Evolutionary conservation across 1,140 invertebrate species (phyloP), one percentile per base, ranked within the genome.

Genomic region (Cylas formicarius): DNA sequence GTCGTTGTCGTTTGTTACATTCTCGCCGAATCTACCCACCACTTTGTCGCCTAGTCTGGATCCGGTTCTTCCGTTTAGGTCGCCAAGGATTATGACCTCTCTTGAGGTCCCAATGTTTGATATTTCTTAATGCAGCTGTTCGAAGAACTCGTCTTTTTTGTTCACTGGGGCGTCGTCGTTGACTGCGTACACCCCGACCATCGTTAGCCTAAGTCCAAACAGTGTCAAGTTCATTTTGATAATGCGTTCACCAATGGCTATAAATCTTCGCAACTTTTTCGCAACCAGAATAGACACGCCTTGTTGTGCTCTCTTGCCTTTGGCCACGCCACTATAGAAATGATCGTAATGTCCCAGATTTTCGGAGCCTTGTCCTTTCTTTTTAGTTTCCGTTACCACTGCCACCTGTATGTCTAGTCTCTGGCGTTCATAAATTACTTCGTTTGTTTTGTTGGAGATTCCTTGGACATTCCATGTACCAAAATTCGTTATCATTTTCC

Each of bases 121-220:
- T 5, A 44, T 44, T 36, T 43, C 40, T 6, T 37, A 14, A 31
- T 35, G 14, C 7, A 43, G 28, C 11, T 43, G 10, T 35, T 43
- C 40, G 29, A n/a, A n/a, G n/a, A n/a, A n/a, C n/a, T n/a, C n/a
- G n/a, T n/a, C n/a, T n/a, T n/a, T n/a, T n/a, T n/a, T n/a, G n/a
- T n/a, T n/a, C n/a, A n/a, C n/a, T n/a, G n/a, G n/a, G n/a, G n/a
- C n/a, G n/a, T n/a, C n/a, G n/a, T 44, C 42, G 22, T 44, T 44
- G 24, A 44, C 23, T 36, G 28, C 42, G 27, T 44, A 44, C 27
- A 44, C 21, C 37, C 42, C 32, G 9, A 44, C n/a, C n/a, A n/a
- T n/a, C n/a, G n/a, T n/a, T n/a, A n/a, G n/a, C n/a, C n/a, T n/a
- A n/a, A n/a, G n/a, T n/a, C n/a, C n/a, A n/a, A n/a, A n/a, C n/a